A percentile compares a stretch with the other conserved stretches of the same genome.
phyloP scores from a whole-genome alignment of 2,113 vertebrate genomes.

The Sciurus niger region DNA sequence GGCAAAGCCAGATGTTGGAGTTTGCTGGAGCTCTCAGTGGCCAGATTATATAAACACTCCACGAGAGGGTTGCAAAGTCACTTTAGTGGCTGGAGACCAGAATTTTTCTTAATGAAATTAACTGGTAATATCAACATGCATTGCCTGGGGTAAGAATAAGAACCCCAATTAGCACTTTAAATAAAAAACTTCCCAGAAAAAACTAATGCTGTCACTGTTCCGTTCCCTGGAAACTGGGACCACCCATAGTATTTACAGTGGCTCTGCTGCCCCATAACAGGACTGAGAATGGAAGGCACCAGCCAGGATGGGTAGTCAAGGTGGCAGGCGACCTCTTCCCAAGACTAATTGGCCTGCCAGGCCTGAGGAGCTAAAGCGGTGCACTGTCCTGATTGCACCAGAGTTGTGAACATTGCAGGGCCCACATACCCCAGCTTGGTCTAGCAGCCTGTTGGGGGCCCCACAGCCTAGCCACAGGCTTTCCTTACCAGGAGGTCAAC shows the following conservation, averaged over 20 bases:
- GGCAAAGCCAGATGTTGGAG: not conserved
- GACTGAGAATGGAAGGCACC: not conserved
- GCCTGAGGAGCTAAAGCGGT: not conserved
- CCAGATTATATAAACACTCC: not conserved
- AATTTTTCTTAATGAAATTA: not conserved
- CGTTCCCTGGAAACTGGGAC: not conserved
- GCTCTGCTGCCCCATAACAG: not conserved
- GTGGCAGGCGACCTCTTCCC: not conserved
- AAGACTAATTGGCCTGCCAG: not conserved
- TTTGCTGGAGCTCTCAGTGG: not conserved
- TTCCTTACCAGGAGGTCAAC: not conserved
- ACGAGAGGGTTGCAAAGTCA: not conserved
- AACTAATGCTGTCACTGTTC: not conserved
- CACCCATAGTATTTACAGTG: not conserved
- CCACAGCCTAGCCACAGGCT: not conserved
- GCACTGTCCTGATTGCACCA: not conserved
- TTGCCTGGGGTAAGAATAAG: not conserved
- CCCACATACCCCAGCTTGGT: not conserved
- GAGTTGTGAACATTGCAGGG: too few species aligned
- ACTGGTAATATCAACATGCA: not conserved
- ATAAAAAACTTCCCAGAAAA: not conserved
- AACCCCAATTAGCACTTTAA: not conserved
- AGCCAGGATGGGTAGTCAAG: too few species aligned
- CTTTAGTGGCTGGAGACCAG: not conserved
- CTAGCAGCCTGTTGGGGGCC: not conserved